Evolutionary conservation across 1,140 invertebrate species (phyloP).

Genomic region (Propsilocerus akamusi): DNA sequence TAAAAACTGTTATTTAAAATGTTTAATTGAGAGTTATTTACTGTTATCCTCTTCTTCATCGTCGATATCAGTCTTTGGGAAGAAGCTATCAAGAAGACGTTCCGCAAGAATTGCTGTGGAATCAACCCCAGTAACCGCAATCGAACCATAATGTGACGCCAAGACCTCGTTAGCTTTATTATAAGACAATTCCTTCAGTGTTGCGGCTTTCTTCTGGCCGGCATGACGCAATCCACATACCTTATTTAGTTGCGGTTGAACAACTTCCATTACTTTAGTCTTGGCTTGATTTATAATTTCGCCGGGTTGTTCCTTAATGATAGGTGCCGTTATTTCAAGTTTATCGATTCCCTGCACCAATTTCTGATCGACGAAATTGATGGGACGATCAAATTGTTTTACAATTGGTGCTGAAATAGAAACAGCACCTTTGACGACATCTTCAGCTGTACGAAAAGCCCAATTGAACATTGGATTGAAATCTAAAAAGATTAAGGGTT

Average conservation of each 20-base stretch:
- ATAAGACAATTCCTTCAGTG: constrained; percentile 44
- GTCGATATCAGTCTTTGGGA: constrained; percentile 33
- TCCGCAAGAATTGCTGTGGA: constrained; percentile 36
- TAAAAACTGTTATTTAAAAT: not conserved
- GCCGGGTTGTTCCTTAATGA: constrained; percentile 45
- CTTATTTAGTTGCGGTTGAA: constrained; percentile 41
- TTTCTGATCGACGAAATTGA: constrained; percentile 43
- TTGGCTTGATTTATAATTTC: constrained; percentile 51
- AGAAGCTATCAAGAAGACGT: constrained; percentile 42
- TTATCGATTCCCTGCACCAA: constrained; percentile 43
- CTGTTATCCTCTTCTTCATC: constrained; percentile 27
- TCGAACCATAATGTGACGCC: constrained; percentile 40
- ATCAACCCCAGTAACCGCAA: constrained; percentile 38
- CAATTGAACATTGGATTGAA: constrained; percentile 40
- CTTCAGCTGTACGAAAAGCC: constrained; percentile 45
- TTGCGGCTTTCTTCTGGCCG: constrained; percentile 35
- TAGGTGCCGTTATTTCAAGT: constrained; percentile 43
- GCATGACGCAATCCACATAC: constrained; percentile 32
- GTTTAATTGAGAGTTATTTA: constrained; percentile 14
- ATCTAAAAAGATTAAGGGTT: constrained; percentile 24
- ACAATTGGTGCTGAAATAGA: constrained; percentile 39
- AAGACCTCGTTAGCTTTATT: constrained; percentile 47
- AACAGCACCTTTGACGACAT: constrained; percentile 37
- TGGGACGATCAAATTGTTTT: constrained; percentile 33
- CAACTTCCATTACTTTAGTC: constrained; percentile 36